phyloP scores from a whole-genome alignment of 1,140 invertebrate species.

The Daktulosphaira vitifoliae region DNA sequence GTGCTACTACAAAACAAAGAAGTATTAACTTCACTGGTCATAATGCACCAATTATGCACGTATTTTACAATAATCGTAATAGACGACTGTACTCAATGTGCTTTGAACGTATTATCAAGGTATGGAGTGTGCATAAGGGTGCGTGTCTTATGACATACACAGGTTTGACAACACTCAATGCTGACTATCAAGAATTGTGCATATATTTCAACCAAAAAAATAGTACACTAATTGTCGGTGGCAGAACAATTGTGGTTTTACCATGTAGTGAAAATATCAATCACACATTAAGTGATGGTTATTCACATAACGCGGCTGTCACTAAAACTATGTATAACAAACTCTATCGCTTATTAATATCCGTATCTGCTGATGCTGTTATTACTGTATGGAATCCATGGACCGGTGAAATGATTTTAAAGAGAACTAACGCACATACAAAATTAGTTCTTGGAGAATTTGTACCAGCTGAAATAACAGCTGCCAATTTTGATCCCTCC shows the following conservation, averaged over 20 bases:
- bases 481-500: conserved; percentile 61
- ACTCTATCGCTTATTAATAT: neutral
- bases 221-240: neutral
- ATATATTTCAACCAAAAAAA: neutral
- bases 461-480: conserved; percentile 61
- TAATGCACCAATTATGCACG: neutral
- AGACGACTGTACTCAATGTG: neutral
- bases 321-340: neutral
- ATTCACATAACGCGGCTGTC: neutral
- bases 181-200: neutral
- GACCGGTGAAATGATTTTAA: conserved; percentile 49
- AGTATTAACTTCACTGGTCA: neutral
- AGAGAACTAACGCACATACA: conserved; percentile 57
- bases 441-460: conserved; percentile 51
- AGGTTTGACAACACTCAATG: neutral
- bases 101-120: neutral
- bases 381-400: neutral
- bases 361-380: neutral
- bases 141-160: neutral
- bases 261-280: neutral
- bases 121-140: neutral
- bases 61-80: neutral
- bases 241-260: neutral
- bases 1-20: neutral
- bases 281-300: neutral